These are phyloP conservation scores for Amblyopsis rosae DNA, from an alignment of 2,113 vertebrate genomes.

Conservation along the genomic window DNA sequence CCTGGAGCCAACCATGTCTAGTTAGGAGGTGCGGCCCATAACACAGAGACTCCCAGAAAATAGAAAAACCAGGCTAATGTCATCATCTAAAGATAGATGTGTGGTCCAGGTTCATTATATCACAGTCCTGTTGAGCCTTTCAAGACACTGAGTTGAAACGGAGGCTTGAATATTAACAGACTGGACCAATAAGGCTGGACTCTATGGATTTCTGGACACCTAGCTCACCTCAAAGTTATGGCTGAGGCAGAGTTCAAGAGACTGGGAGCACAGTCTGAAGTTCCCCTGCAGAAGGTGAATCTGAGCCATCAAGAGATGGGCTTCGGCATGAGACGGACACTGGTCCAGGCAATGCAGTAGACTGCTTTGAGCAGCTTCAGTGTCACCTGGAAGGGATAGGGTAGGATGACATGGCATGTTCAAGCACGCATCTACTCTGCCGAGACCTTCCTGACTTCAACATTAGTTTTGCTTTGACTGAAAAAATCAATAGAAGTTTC, in stretches of 20 bases:
- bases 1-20: conserved; percentile 66
- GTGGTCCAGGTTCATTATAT: too few relatives aligned
- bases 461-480: too few relatives aligned
- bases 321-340: conserved; percentile 86
- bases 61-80: background rate
- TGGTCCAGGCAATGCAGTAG: conserved; percentile 87
- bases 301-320: conserved; percentile 94
- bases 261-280: conserved; percentile 85
- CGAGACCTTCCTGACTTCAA: too few relatives aligned
- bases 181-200: background rate
- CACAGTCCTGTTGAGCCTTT: too few relatives aligned
- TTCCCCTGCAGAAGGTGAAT: conserved; percentile 90
- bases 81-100: background rate
- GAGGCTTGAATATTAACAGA: background rate
- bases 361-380: conserved; percentile 83
- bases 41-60: background rate
- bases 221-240: conserved; percentile 88
- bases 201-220: too few relatives aligned
- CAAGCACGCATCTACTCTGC: too few relatives aligned
- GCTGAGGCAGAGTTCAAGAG: conserved; percentile 93
- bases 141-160: background rate
- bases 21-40: background rate
- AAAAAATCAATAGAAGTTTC: too few relatives aligned
- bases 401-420: background rate
- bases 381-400: conserved; percentile 76